Evolutionary conservation across 2,888 invertebrate species (phyloP), one percentile per base, ranked within the genome.

Genomic region (Euclidia mi): DNA sequence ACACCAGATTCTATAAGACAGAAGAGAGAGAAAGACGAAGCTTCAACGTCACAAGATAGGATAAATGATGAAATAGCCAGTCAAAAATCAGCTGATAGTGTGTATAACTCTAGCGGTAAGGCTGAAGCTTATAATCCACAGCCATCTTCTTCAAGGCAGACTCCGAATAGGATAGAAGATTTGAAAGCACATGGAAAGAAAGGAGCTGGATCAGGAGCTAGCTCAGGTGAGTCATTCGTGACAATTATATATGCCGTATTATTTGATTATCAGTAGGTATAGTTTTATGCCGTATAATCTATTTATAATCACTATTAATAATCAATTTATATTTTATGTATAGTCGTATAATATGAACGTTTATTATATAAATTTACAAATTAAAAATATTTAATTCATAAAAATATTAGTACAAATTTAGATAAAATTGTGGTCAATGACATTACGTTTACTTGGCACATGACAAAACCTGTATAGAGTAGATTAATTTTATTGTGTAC

Each of bases 201-300:
- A 65, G 91, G 90, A 9, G 89, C 95, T 0, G 95, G 96, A 12
- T 96, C 96, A 9, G 95, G 95, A 2, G 95, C 96, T 20, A 96
- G 96, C 84, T 96, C 96, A 85, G 95, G 95, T 94, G 79, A 55
- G 41, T 29, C 1, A 9, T 15, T 28, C n/a, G n/a, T n/a, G n/a
- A n/a, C n/a, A n/a, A n/a, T n/a, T n/a, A n/a, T n/a, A n/a, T n/a
- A n/a, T n/a, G n/a, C n/a, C n/a, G n/a, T n/a, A n/a, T n/a, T n/a
- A n/a, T n/a, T n/a, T n/a, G n/a, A n/a, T n/a, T n/a, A n/a, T n/a
- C n/a, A n/a, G n/a, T n/a, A n/a, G n/a, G n/a, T n/a, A n/a, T 7
- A 29, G 29, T 29, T 29, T 29, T 29, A 29, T 7, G n/a, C n/a
- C 31, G 11, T n/a, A 11, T 31, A n/a, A n/a, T n/a, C n/a, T n/a